Evolutionary conservation across 2,888 invertebrate genomes (phyloP).

Genomic region (Orthosia cruda): DNA sequence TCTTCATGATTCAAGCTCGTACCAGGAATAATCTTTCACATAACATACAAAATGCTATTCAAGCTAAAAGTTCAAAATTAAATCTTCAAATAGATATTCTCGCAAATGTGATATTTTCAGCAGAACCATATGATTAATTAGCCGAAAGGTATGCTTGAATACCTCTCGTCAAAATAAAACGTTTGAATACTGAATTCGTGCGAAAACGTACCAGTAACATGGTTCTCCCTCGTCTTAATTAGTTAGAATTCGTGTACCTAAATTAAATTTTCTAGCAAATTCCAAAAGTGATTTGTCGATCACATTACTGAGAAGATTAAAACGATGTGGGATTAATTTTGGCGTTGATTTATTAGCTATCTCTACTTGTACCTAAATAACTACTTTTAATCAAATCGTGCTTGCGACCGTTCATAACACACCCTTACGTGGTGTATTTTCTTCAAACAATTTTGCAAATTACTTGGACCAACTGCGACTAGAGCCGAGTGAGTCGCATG

Average conservation of each 20-base stretch:
- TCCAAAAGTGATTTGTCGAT: conserved; percentile 52
- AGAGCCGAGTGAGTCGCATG: too few relatives aligned
- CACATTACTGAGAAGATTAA: conserved; percentile 48
- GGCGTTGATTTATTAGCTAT: neutral
- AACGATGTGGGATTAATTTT: conserved; percentile 15
- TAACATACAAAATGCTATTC: neutral
- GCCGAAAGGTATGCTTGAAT: conserved; percentile 48
- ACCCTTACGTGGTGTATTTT: too few relatives aligned
- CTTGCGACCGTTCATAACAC: too few relatives aligned
- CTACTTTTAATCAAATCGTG: neutral
- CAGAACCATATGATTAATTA: conserved; percentile 51
- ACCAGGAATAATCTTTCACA: neutral
- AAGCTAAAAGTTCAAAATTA: conserved; percentile 4
- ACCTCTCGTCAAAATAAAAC: conserved; percentile 55
- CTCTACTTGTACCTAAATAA: neutral
- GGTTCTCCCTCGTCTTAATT: conserved; percentile 43
- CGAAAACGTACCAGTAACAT: conserved; percentile 43
- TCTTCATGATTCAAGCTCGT: neutral
- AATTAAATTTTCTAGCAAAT: conserved; percentile 58
- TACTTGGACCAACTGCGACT: too few relatives aligned
- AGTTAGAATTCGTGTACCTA: conserved; percentile 35
- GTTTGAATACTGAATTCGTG: conserved; percentile 53
- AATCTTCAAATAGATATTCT: conserved; percentile 24
- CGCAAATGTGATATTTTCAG: conserved; percentile 37
- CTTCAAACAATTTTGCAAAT: too few relatives aligned